Conservation (phyloP, 2,113 vertebrate species). For the Notiomystis cincta region DNA sequence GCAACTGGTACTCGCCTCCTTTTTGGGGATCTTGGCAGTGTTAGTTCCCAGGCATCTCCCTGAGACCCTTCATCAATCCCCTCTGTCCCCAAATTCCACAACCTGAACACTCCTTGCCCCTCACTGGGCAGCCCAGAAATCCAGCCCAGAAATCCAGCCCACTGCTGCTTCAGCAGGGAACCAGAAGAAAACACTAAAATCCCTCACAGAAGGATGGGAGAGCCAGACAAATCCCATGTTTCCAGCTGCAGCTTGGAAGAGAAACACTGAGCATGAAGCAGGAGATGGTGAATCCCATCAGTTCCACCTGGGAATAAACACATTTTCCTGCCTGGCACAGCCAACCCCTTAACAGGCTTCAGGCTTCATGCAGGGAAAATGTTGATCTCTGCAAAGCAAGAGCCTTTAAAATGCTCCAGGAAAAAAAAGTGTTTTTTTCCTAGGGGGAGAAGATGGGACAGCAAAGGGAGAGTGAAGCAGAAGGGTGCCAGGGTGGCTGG, state of each 20-base stretch:
- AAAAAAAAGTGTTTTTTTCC: neutral
- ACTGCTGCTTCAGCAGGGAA: neutral
- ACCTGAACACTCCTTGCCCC: neutral
- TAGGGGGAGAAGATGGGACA: neutral
- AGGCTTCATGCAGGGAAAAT: neutral
- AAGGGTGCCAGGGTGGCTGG: neutral
- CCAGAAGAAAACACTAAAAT: neutral
- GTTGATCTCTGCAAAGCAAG: neutral
- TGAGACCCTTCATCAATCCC: neutral
- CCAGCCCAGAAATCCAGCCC: neutral
- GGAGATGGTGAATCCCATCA: neutral
- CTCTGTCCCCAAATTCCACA: neutral
- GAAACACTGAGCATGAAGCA: accelerated
- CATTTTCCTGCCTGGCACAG: neutral
- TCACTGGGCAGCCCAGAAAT: neutral
- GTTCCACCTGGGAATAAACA: neutral
- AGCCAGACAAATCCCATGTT: neutral
- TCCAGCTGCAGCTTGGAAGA: neutral
- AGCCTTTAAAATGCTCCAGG: neutral
- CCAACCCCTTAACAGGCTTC: neutral
- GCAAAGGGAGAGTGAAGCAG: neutral
- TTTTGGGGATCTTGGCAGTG: accelerated
- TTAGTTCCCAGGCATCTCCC: neutral
- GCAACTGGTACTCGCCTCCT: neutral
- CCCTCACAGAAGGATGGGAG: neutral